Evolutionary conservation across 2,113 vertebrate genomes (phyloP).

Genomic region (Montifringilla adamsi): DNA sequence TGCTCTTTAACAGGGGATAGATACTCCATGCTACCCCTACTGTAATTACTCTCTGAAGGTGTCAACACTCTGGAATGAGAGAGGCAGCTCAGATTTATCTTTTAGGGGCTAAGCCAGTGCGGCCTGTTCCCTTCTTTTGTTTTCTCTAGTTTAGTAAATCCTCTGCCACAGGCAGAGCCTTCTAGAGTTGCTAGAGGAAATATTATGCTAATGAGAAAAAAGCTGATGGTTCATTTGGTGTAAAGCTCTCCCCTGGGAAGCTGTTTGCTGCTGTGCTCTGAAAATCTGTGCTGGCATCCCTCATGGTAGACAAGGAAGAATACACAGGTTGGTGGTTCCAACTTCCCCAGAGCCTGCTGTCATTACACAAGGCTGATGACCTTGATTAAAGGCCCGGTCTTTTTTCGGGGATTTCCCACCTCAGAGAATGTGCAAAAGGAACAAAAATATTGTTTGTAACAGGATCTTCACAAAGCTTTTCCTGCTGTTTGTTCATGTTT

Average conservation of each 20-base stretch:
- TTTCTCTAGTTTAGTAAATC: background rate
- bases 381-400: background rate
- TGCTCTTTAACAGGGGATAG: background rate
- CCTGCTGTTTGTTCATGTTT: background rate
- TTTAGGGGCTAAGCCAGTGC: background rate
- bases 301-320: background rate
- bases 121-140: background rate
- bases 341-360: background rate
- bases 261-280: background rate
- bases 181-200: background rate
- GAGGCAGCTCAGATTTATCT: background rate
- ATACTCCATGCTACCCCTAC: accelerated
- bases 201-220: background rate
- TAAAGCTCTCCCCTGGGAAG: background rate
- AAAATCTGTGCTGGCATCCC: background rate
- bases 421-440: background rate
- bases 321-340: background rate
- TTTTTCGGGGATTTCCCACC: constrained; percentile 21
- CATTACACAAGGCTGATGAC: background rate
- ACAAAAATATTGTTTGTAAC: constrained; percentile 2
- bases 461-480: background rate
- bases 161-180: background rate
- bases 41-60: background rate
- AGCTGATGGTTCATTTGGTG: background rate
- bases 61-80: background rate